Percentiles rank a stretch among this genome's conserved stretches.
phyloP scores from a whole-genome alignment of 2,113 vertebrate genomes.

The Psammodynastes pulverulentus region DNA sequence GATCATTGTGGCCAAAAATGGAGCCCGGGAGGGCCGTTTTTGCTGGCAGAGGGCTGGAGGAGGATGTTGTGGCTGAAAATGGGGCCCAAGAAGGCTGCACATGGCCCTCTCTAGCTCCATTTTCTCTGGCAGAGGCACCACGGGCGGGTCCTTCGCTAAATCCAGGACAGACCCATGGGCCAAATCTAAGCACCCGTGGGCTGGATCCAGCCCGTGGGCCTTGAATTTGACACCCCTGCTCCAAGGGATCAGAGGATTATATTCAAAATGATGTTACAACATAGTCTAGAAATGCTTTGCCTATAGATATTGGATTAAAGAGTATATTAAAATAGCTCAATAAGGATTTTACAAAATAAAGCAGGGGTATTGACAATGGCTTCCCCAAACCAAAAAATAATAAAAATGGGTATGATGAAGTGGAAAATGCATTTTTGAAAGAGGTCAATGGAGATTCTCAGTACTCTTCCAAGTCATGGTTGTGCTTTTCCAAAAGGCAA shows the following conservation, averaged over 20 bases:
- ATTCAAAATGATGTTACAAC: background rate
- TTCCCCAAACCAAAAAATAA: background rate
- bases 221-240: background rate
- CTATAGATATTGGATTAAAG: background rate
- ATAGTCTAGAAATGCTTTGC: background rate
- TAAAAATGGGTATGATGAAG: background rate
- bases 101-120: no score
- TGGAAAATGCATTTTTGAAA: background rate
- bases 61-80: no score
- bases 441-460: background rate
- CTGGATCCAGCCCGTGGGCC: accelerated
- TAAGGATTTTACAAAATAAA: background rate
- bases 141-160: no score
- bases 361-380: background rate
- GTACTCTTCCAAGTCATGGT: background rate
- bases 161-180: no score
- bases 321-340: background rate
- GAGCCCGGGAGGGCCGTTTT: no score
- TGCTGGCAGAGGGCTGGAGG: no score
- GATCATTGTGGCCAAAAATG: no score
- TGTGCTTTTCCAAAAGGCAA: background rate
- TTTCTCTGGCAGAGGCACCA: no score
- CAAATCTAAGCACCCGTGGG: no score
- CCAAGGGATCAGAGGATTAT: background rate
- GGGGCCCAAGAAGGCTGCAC: no score